Conservation (phyloP, 1,140 invertebrate species). For the Holotrichia oblita region DNA sequence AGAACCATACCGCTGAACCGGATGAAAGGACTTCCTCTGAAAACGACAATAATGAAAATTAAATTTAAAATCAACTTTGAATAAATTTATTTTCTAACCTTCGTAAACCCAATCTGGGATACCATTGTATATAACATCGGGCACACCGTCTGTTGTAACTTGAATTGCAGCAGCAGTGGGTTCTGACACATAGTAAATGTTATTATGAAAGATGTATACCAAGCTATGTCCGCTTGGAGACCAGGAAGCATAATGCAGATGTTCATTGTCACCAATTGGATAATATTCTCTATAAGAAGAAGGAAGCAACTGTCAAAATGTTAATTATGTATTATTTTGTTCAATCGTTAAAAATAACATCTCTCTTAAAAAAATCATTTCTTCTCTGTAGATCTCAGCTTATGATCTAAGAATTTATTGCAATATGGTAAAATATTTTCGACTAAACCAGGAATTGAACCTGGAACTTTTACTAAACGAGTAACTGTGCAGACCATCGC, state of each 20-base stretch:
- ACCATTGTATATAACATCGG: slow-evolving; percentile 78
- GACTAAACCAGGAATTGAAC: no score
- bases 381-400: no score
- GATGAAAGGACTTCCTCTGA: slow-evolving; percentile 46
- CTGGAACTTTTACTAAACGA: no score
- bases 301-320: no score
- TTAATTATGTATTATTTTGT: no score
- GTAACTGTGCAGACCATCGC: no score
- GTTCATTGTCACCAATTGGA: slow-evolving; percentile 60
- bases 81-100: slow-evolving; percentile 57
- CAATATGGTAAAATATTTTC: no score
- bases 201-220: slow-evolving; percentile 79
- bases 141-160: slow-evolving; percentile 67
- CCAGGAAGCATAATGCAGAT: slow-evolving; percentile 66
- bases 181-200: slow-evolving; percentile 77
- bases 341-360: no score
- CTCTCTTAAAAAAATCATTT: no score
- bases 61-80: background rate
- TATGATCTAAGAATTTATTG: no score
- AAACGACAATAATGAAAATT: background rate
- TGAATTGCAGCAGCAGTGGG: slow-evolving; percentile 43
- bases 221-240: slow-evolving; percentile 70
- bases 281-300: slow-evolving; percentile 57
- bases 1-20: slow-evolving; percentile 50
- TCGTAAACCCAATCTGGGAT: slow-evolving; percentile 83